A percentile compares a stretch with the other conserved stretches of the same genome.
Evolutionary conservation across 2,888 invertebrate genomes (phyloP).

Genomic region (Sinelater perroti): DNA sequence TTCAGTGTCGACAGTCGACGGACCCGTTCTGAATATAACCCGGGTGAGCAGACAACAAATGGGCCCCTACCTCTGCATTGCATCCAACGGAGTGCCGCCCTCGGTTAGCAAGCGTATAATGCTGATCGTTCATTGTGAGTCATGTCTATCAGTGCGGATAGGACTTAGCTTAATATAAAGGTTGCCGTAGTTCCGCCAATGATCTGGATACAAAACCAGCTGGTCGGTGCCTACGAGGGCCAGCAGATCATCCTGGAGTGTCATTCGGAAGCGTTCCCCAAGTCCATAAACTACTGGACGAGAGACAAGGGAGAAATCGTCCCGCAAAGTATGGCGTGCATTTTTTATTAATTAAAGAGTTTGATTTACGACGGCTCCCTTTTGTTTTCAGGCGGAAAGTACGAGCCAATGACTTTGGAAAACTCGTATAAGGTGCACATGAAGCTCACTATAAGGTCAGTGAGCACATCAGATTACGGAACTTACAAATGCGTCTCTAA

Average conservation of each 20-base stretch:
- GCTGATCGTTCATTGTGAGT: constrained; percentile 84
- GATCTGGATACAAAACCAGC: constrained; percentile 77
- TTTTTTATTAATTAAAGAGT: not conserved
- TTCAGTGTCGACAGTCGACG: constrained; percentile 71
- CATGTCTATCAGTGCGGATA: constrained; percentile 38
- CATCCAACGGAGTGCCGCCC: constrained; percentile 83
- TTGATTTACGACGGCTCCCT: not conserved
- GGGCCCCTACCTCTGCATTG: constrained; percentile 81
- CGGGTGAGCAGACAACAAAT: constrained; percentile 78
- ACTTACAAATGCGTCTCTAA: constrained; percentile 85
- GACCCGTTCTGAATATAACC: constrained; percentile 72
- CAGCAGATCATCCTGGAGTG: constrained; percentile 76
- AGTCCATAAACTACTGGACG: constrained; percentile 79
- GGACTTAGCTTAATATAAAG: constrained; percentile 33
- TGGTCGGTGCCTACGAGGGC: constrained; percentile 73
- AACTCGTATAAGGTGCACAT: constrained; percentile 81
- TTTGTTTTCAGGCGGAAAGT: constrained; percentile 62
- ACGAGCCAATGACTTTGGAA: constrained; percentile 76
- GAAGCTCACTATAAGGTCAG: constrained; percentile 75
- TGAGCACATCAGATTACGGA: constrained; percentile 75
- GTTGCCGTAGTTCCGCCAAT: constrained; percentile 71
- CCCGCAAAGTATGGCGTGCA: constrained; percentile 65
- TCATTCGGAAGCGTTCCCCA: constrained; percentile 77
- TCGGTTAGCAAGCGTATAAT: constrained; percentile 88
- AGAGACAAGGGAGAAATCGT: constrained; percentile 71